These are phyloP conservation scores for Lucilia cuprina DNA, from an alignment of 1,140 invertebrate genomes.

Conservation along the genomic window DNA sequence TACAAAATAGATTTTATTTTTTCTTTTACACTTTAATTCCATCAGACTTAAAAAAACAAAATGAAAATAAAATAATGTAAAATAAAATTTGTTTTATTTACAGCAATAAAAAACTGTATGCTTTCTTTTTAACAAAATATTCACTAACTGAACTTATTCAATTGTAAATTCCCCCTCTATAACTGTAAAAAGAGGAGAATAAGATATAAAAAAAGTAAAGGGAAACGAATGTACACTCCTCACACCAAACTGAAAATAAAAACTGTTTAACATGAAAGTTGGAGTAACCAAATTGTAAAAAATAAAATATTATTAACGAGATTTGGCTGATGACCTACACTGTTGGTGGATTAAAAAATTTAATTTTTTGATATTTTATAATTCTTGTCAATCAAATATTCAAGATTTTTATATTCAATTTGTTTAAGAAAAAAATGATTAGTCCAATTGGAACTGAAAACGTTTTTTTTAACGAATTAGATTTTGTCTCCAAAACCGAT, in stretches of 20 bases:
- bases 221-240: not conserved
- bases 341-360: too few relatives aligned
- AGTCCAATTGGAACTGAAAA: too few relatives aligned
- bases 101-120: not conserved
- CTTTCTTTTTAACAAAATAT: not conserved
- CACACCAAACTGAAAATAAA: not conserved
- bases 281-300: not conserved
- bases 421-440: too few relatives aligned
- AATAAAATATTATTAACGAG: not conserved
- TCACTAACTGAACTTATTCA: slow-evolving; percentile 6
- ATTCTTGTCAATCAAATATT: too few relatives aligned
- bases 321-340: not conserved
- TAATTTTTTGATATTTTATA: too few relatives aligned
- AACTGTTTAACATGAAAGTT: not conserved
- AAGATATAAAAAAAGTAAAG: not conserved
- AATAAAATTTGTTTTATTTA: not conserved
- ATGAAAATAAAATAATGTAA: not conserved
- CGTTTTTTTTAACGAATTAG: too few relatives aligned
- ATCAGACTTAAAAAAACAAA: not conserved
- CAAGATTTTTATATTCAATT: too few relatives aligned
- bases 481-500: too few relatives aligned
- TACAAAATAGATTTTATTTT: slow-evolving; percentile 4
- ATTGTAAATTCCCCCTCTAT: not conserved
- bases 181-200: not conserved
- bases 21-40: not conserved